Percentiles rank a stretch among this genome's conserved stretches.
These are phyloP conservation scores for Chondrilla cf. caribensis DNA, from an alignment of 37 sponge, comb jelly and placozoan genomes.

Conservation along the genomic window DNA sequence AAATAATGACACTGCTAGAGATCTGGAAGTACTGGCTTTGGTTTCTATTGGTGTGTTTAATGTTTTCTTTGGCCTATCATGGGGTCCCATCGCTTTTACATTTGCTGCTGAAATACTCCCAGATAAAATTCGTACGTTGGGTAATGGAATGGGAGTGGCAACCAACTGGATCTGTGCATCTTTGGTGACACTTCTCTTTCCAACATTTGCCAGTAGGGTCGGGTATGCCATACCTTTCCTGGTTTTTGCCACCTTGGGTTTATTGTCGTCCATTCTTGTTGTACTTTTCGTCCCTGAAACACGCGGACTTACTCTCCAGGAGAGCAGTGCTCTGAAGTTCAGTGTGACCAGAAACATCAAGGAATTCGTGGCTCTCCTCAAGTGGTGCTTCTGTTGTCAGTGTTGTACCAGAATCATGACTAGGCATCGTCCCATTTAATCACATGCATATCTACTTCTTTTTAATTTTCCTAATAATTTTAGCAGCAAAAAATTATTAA, in stretches of 20 bases:
- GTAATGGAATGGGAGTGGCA: constrained; percentile 29
- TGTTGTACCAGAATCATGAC: no score
- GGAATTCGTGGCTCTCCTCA: neutral
- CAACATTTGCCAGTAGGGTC: neutral
- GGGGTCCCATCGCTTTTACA: constrained; percentile 62
- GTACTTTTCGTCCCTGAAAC: constrained; percentile 62
- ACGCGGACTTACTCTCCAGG: constrained; percentile 52
- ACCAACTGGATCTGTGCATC: neutral
- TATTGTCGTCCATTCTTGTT: constrained; percentile 41
- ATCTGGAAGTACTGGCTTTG: constrained; percentile 26
- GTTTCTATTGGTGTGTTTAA: constrained; percentile 21
- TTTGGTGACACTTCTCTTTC: constrained; percentile 17
- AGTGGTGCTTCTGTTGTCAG: neutral
- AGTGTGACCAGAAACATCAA: neutral
- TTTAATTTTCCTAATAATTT: neutral
- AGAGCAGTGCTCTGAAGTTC: constrained; percentile 6
- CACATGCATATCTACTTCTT: no score
- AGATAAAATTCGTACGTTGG: constrained; percentile 18
- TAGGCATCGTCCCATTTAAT: no score
- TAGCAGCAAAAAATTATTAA: neutral
- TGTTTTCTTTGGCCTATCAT: constrained; percentile 38
- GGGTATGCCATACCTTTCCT: constrained; percentile 18
- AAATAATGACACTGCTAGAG: neutral
- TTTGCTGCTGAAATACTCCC: constrained; percentile 46
- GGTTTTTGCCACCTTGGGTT: constrained; percentile 18